Conservation (phyloP, 1,140 invertebrate species). For the Anagrus nilaparvatae region DNA sequence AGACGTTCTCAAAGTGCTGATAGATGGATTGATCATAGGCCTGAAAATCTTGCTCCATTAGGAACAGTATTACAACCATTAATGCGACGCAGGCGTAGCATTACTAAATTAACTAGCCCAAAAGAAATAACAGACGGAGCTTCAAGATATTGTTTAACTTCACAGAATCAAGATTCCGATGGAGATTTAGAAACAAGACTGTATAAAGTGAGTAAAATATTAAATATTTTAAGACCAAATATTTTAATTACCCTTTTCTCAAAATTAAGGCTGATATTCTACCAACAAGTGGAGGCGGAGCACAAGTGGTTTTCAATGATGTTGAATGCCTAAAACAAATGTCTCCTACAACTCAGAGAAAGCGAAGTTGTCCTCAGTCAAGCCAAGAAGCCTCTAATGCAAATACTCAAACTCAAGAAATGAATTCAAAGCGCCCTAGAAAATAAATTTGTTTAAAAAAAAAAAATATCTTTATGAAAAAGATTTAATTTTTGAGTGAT, state of each 20-base stretch:
- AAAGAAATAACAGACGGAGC: constrained; percentile 47
- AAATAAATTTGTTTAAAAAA: too few relatives aligned
- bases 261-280: constrained; percentile 70
- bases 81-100: constrained; percentile 71
- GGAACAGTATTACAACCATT: constrained; percentile 84
- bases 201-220: constrained; percentile 60
- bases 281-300: constrained; percentile 84
- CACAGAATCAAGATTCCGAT: constrained; percentile 81
- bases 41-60: constrained; percentile 56
- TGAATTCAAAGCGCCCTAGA: constrained; percentile 6
- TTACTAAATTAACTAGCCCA: constrained; percentile 62
- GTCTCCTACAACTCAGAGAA: constrained; percentile 52
- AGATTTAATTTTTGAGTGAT: not conserved
- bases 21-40: constrained; percentile 85
- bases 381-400: constrained; percentile 11
- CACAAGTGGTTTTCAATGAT: constrained; percentile 91
- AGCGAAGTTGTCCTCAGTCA: constrained; percentile 28
- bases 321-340: constrained; percentile 83
- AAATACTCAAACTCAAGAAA: constrained; percentile 10
- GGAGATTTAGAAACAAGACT: constrained; percentile 88
- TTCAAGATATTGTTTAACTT: constrained; percentile 83
- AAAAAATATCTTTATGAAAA: too few relatives aligned
- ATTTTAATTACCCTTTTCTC: constrained; percentile 4
- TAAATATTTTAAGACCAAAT: too few relatives aligned
- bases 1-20: constrained; percentile 69